Evolutionary conservation across 2,888 invertebrate species (phyloP), one percentile per base, ranked within the genome.

Genomic region (Lysandra bellargus): DNA sequence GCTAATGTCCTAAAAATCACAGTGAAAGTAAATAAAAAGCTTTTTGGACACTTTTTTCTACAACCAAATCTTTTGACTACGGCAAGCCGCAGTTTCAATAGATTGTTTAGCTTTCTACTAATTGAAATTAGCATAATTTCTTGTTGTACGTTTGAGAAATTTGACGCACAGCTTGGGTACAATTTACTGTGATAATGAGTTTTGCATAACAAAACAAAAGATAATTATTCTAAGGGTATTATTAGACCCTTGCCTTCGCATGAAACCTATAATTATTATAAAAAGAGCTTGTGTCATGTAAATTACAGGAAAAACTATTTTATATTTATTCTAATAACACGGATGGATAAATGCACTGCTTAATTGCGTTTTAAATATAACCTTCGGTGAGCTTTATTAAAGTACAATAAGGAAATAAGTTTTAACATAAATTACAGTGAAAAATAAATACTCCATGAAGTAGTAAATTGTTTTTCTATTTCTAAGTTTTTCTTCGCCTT

Each of bases 71-170:
- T 69, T 30, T 69, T 69, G 33, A 69, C 5, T 23, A 69, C 4
- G 69, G 37, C 69, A 37, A 69, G 69, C 69, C 69, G 33, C 69
- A 69, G 69, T 37, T 2, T 12, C 4, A 44, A 74, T 17, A 74
- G 53, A 33, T 57, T 57, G 57, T 76, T 53, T 53, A 33, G 33
- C 76, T 76, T 76, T 76, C 76, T 4, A 53, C 53, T 49, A 75
- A 75, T 49, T 30, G 44, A 30, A 57, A 76, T 76, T 76, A 53
- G 33, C 76, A 57, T 76, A 76, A 76, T 76, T 76, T 53, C 76
- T 53, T 53, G 33, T 76, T 76, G 23, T 37, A 5, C 30, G 53
- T 76, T 53, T 57, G 1, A 12, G 44, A 57, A 76, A 57, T 76
- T 76, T 76, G 6, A 76, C 76, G 76, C 76, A 2, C 76, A 14